Percentiles rank a stretch among this genome's conserved stretches.
phyloP scores from a whole-genome alignment of 1,140 invertebrate species.

The Stegodyphus dumicola region DNA sequence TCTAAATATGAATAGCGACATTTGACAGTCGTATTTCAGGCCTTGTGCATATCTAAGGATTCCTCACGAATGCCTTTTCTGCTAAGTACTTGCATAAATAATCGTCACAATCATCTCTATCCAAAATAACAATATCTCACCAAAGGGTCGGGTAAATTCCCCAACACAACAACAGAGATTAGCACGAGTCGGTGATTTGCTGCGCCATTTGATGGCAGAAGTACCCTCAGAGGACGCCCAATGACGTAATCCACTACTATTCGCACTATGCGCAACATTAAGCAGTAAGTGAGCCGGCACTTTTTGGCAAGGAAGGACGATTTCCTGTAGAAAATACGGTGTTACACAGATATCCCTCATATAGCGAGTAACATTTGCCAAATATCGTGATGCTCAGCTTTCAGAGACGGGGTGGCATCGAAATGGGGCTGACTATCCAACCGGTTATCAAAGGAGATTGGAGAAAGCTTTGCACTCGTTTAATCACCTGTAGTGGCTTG shows the following conservation, averaged over 20 bases:
- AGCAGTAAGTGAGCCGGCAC: slow-evolving; percentile 36
- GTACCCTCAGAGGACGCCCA: neutral
- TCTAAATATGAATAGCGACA: no score
- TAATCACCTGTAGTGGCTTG: no score
- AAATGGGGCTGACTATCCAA: no score
- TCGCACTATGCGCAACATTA: slow-evolving; percentile 34
- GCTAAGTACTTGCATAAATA: neutral
- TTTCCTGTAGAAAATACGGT: slow-evolving; percentile 36
- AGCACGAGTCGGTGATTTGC: slow-evolving; percentile 36
- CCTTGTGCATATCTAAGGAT: no score
- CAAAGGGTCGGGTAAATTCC: neutral
- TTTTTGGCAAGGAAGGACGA: slow-evolving; percentile 35
- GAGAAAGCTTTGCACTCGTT: no score
- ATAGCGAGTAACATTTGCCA: neutral
- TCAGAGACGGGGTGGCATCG: no score
- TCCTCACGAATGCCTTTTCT: neutral
- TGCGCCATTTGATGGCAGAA: slow-evolving; percentile 38
- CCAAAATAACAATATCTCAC: neutral
- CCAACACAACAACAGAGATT: slow-evolving; percentile 41
- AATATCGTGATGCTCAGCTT: no score
- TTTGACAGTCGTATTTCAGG: no score
- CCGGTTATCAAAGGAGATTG: no score
- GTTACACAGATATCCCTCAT: neutral
- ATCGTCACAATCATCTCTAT: neutral
- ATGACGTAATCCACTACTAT: slow-evolving; percentile 36